phyloP scores from a whole-genome alignment of 2,888 invertebrate species.

The Pyrochroa serraticornis region DNA sequence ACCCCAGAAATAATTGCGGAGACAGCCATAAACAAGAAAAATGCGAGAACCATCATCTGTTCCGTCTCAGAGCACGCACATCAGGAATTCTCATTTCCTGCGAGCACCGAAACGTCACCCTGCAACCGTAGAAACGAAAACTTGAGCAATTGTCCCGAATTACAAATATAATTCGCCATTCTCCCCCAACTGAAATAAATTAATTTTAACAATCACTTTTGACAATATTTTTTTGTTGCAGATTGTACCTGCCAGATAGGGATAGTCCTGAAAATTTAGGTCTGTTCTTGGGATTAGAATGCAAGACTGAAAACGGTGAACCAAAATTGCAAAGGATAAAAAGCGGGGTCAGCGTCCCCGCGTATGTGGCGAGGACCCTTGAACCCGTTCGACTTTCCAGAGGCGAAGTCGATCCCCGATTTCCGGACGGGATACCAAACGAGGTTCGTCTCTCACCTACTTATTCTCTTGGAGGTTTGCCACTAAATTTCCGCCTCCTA shows the following conservation, averaged over 20 bases:
- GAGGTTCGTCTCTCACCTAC: conserved; percentile 45
- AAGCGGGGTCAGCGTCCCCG: conserved; percentile 43
- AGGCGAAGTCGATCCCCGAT: conserved; percentile 59
- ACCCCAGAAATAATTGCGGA: no score
- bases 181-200: neutral
- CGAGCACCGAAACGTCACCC: neutral
- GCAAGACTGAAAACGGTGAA: conserved; percentile 45
- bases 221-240: conserved; percentile 44
- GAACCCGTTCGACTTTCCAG: conserved; percentile 59
- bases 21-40: no score
- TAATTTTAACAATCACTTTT: no score
- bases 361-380: conserved; percentile 58
- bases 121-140: neutral
- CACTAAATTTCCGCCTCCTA: no score
- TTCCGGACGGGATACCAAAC: conserved; percentile 58
- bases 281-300: conserved; percentile 54
- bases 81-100: neutral
- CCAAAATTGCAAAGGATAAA: conserved; percentile 48
- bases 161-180: neutral
- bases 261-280: conserved; percentile 53
- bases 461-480: neutral
- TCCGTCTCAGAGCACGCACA: no score
- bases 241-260: conserved; percentile 64
- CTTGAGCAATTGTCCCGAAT: neutral
- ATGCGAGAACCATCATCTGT: no score